Base-by-base conservation (phyloP, 2,888 invertebrate genomes). In the Tinea pellionella region DNA sequence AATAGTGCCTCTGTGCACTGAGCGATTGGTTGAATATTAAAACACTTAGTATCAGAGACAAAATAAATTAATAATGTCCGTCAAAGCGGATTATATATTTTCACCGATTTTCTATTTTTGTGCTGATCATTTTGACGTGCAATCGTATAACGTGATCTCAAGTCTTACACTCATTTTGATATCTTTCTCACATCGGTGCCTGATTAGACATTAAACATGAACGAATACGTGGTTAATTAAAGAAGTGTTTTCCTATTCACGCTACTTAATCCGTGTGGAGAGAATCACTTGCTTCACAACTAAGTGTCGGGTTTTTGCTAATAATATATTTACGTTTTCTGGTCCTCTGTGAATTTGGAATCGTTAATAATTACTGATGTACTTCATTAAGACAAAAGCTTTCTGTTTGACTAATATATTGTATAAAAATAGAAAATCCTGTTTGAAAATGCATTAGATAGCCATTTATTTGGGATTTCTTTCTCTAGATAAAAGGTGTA, bases 221-320 rank as follows among this genome's bases (percentile, higher is more conserved):
- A 53, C 63, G 66, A 67, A 72, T 65, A 64, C 64, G 64, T 62
- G 62, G 67, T 68, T 75, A 74, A 78, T 78, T 78, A 77, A 74
- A 74, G 70, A 69, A 66, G 63, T 57, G 65, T 68, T 72, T 69
- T 72, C 69, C 71, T 73, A 72, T 72, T 74, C 71, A 74, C 73
- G 71, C 70, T 65, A 72, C 15, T 57, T 32, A 32, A 57, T 16
- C 32, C 19, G 32, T 15, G 32, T 30, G 11, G 53, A 19, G 12
- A 13, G 53, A 47, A 18, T 11, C 53, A 18, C 51, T 16, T 51
- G 24, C 18, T 24, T 24, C 53, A 24, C 24, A 24, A 53, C 53
- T 53, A 53, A 53, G 18, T 24, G 53, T 24, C 53, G 24, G 53
- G 53, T 53, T 51, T 24, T 53, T 53, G 24, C 53, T 53, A 24